These are phyloP conservation scores for Eremobia ochroleuca DNA, from an alignment of 2,888 invertebrate genomes.

Conservation along the genomic window DNA sequence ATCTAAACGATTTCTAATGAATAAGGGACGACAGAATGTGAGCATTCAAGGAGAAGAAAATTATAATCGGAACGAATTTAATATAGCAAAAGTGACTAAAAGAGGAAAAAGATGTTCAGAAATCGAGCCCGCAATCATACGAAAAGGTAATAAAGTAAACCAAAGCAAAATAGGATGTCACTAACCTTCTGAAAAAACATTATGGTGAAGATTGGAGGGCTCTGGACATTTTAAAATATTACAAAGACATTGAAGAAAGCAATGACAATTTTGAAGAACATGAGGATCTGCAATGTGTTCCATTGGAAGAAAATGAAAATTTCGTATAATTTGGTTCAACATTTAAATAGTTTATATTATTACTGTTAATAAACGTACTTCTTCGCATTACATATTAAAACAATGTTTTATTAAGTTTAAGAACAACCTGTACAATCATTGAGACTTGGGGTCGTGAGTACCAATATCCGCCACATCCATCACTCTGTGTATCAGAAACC, in stretches of 20 bases:
- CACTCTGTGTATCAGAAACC: constrained; percentile 11
- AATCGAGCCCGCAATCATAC: constrained; percentile 46
- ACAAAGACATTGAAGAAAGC: constrained; percentile 57
- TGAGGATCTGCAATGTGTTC: constrained; percentile 44
- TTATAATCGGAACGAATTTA: no score
- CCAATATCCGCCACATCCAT: constrained; percentile 13
- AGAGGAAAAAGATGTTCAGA: constrained; percentile 49
- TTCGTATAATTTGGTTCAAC: constrained; percentile 3
- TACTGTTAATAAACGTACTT: constrained; percentile 15
- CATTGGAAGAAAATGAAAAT: constrained; percentile 39
- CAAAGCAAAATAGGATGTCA: constrained; percentile 57
- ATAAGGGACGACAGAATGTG: no score
- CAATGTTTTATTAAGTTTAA: constrained; percentile 34
- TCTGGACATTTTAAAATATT: constrained; percentile 60
- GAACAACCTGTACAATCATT: constrained; percentile 15
- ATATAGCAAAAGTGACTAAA: no score
- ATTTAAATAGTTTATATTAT: constrained; percentile 3
- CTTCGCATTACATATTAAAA: constrained; percentile 24
- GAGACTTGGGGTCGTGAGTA: not conserved
- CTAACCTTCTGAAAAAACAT: constrained; percentile 60
- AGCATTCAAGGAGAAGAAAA: no score
- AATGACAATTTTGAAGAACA: constrained; percentile 48
- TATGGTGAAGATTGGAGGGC: constrained; percentile 60
- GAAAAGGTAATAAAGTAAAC: constrained; percentile 54
- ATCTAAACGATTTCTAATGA: no score